Evolutionary conservation across 2,888 invertebrate genomes (phyloP).

Genomic region (Sphaerophoria rueppellii): DNA sequence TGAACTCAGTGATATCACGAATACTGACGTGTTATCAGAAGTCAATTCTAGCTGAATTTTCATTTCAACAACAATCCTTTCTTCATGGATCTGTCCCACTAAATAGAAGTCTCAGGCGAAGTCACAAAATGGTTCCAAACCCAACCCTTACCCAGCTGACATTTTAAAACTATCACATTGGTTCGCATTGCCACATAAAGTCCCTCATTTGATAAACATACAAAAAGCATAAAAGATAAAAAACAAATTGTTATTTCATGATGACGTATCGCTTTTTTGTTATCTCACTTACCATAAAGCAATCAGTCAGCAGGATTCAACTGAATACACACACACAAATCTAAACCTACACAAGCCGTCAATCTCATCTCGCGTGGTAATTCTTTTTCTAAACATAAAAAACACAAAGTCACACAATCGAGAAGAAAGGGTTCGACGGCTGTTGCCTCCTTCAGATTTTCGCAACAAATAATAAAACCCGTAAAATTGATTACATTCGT

Average conservation of each 20-base stretch:
- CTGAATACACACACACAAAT: slow-evolving; percentile 3
- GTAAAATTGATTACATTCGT: slow-evolving; percentile 72
- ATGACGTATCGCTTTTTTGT: slow-evolving; percentile 77
- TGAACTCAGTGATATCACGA: no score
- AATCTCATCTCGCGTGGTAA: slow-evolving; percentile 13
- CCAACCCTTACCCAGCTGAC: no score
- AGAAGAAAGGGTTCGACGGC: slow-evolving; percentile 60
- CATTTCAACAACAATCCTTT: no score
- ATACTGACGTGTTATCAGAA: no score
- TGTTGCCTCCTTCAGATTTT: slow-evolving; percentile 61
- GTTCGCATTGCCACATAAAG: slow-evolving; percentile 1
- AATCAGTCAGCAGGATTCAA: slow-evolving; percentile 69
- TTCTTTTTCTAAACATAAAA: background rate
- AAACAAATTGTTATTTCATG: slow-evolving; percentile 77
- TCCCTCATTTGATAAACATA: slow-evolving; percentile 24
- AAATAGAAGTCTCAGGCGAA: no score
- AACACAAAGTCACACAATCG: background rate
- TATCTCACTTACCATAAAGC: slow-evolving; percentile 66
- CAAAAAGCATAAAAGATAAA: background rate
- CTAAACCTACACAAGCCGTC: slow-evolving; percentile 26
- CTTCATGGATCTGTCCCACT: no score
- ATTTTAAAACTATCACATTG: slow-evolving; percentile 46
- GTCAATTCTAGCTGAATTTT: no score
- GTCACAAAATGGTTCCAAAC: no score
- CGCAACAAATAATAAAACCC: slow-evolving; percentile 62